Percentiles rank a stretch among this genome's conserved stretches.
Evolutionary conservation across 2,888 invertebrate species (phyloP).

Genomic region (Eristalis tenax): DNA sequence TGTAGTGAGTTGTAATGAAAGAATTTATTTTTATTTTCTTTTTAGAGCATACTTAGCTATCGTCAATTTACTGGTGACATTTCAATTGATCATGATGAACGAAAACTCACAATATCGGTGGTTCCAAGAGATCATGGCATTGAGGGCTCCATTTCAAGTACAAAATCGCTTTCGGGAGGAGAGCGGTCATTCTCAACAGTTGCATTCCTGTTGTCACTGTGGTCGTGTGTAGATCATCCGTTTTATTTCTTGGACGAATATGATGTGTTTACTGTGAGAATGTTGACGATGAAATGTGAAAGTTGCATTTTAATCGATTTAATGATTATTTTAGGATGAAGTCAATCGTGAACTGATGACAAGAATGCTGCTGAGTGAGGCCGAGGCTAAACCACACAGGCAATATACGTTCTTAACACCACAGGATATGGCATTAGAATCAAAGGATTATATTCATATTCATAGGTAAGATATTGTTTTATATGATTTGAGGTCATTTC

Average conservation of each 20-base stretch:
- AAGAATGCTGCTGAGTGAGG: constrained; percentile 89
- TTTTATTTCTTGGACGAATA: constrained; percentile 98
- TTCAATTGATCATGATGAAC: constrained; percentile 80
- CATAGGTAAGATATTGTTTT: constrained; percentile 82
- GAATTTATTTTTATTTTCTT: background rate
- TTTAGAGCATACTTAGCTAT: constrained; percentile 75
- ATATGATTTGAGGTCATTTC: background rate
- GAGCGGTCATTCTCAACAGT: constrained; percentile 98
- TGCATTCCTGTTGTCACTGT: constrained; percentile 94
- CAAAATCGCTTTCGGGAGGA: constrained; percentile 93
- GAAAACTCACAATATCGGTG: constrained; percentile 83
- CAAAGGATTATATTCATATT: constrained; percentile 83
- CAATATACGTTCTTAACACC: constrained; percentile 97
- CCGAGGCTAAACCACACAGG: constrained; percentile 84
- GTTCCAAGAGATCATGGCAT: constrained; percentile 82
- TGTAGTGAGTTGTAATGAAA: background rate
- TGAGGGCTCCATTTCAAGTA: constrained; percentile 81
- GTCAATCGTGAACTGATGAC: constrained; percentile 90
- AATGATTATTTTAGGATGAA: constrained; percentile 85
- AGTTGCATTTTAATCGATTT: background rate
- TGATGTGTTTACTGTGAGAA: constrained; percentile 95
- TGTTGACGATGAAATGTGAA: background rate
- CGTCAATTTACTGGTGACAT: constrained; percentile 77
- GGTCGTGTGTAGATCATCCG: constrained; percentile 95
- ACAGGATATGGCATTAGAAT: constrained; percentile 85